A percentile compares a stretch with the other conserved stretches of the same genome.
Conservation (phyloP, 1,140 invertebrate species). For the Drosophila kohkoa region DNA sequence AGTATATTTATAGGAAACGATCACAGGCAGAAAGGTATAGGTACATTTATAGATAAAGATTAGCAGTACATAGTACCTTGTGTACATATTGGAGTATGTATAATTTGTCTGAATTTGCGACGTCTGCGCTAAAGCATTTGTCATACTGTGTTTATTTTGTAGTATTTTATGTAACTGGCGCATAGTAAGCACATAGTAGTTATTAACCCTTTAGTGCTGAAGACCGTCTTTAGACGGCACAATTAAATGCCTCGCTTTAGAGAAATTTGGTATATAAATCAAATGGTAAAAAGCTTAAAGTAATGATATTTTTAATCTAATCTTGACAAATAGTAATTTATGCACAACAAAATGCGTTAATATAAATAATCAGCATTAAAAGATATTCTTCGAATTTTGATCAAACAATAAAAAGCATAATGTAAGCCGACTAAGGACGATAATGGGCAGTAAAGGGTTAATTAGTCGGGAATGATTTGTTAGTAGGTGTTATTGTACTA, state of each 20-base stretch:
- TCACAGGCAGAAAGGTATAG: background rate
- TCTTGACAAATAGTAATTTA: too few relatives aligned
- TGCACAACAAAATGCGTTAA: too few relatives aligned
- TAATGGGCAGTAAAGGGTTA: too few relatives aligned
- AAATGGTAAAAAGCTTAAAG: too few relatives aligned
- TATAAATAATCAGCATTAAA: too few relatives aligned
- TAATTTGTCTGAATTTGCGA: background rate
- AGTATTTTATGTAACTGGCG: slow-evolving; percentile 11
- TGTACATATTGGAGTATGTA: slow-evolving; percentile 2
- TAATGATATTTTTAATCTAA: too few relatives aligned
- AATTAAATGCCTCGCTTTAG: too few relatives aligned
- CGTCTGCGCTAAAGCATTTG: slow-evolving; percentile 17
- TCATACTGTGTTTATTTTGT: slow-evolving; percentile 11
- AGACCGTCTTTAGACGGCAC: too few relatives aligned
- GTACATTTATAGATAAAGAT: background rate
- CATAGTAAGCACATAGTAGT: slow-evolving; percentile 36
- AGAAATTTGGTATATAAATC: too few relatives aligned
- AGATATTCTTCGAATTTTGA: background rate
- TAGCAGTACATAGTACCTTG: slow-evolving; percentile 9
- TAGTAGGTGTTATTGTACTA: slow-evolving; percentile 57
- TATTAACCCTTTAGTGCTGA: slow-evolving; percentile 1
- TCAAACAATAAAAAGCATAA: too few relatives aligned
- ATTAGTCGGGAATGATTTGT: slow-evolving; percentile 40
- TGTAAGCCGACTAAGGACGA: too few relatives aligned
- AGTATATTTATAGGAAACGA: background rate